Evolutionary conservation across 2,113 vertebrate species (phyloP), one percentile per base, ranked within the genome.

Genomic region (Pelodiscus sinensis): DNA sequence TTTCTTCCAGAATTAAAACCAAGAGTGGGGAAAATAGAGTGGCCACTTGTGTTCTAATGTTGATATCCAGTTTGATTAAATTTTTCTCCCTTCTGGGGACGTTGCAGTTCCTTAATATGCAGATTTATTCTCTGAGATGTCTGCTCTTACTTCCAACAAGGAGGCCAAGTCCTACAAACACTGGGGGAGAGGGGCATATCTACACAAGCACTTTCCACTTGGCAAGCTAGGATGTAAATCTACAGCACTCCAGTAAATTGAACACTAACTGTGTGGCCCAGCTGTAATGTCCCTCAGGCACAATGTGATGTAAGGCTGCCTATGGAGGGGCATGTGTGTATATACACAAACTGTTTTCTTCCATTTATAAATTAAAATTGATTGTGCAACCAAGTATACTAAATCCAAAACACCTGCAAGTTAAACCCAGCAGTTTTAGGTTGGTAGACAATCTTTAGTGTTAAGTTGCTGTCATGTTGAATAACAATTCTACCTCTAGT

Each of bases 321-420:
- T 31, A 31, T 31, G 31, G 16, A 25, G 19, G 71, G 71, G 71
- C 44, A 19, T 21, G 10, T 44, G 11, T 75, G 8, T 75, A 44
- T 3, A 22, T 5, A 44, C n/a, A 38, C 21, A 38, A 73, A 73
- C 71, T 35, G n/a, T 21, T 73, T 73, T 38, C 9, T 68, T 31
- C 31, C 38, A 9, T 24, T 35, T 73, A 22, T 75, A 75, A 75
- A 75, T 38, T 75, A 75, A 73, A 73, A 24, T 25, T 81, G 85
- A 86, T 35, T n/a, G 21, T 90, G 86, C 75, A 94, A 87, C 81
- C 79, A 0, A 1, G 92, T 77, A 57, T 90, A n/a, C 31, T 27
- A 71, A 94, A 87, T 82, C 25, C 22, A 91, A 2, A 71, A 91
- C 88, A 91, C 50, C 65, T 57, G 15, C 86, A 88, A 92, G 79